A percentile compares a stretch with the other conserved stretches of the same genome.
These are phyloP conservation scores for Tokudaia muenninki DNA, from an alignment of 2,797 vertebrate species.

Conservation along the genomic window DNA sequence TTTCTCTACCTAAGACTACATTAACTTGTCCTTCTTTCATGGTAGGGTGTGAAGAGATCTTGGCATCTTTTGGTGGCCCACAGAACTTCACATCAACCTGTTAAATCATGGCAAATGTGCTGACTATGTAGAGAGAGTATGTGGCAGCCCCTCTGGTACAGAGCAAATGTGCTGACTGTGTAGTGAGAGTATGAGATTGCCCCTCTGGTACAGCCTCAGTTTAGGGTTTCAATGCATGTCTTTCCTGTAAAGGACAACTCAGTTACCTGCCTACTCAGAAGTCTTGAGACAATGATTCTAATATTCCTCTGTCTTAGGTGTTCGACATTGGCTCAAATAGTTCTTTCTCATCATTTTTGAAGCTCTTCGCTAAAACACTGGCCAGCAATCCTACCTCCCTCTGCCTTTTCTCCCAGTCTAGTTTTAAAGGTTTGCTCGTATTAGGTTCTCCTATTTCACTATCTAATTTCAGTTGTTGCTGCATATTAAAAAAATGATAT, in stretches of 20 bases:
- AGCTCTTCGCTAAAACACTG: constrained; percentile 9
- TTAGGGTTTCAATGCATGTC: neutral
- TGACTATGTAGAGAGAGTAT: neutral
- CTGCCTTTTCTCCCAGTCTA: neutral
- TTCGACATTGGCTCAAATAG: constrained; percentile 20
- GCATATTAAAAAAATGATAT: neutral
- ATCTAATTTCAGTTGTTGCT: neutral
- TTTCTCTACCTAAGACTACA: neutral
- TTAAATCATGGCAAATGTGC: neutral
- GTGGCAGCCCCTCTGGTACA: no score
- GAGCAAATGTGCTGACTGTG: no score
- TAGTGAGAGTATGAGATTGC: neutral
- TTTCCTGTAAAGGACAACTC: neutral
- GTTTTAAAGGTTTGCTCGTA: neutral
- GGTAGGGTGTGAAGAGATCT: neutral
- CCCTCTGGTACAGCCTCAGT: neutral
- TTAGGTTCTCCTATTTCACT: neutral
- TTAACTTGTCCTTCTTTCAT: neutral
- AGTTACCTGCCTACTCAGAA: constrained; percentile 13
- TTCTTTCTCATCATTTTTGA: constrained; percentile 7
- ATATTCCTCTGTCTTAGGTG: neutral
- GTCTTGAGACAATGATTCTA: neutral
- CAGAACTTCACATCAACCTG: neutral
- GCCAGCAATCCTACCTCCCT: neutral
- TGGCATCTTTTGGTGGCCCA: neutral